These are phyloP conservation scores for Paralichthys olivaceus DNA, from an alignment of 2,113 vertebrate genomes.

Conservation along the genomic window DNA sequence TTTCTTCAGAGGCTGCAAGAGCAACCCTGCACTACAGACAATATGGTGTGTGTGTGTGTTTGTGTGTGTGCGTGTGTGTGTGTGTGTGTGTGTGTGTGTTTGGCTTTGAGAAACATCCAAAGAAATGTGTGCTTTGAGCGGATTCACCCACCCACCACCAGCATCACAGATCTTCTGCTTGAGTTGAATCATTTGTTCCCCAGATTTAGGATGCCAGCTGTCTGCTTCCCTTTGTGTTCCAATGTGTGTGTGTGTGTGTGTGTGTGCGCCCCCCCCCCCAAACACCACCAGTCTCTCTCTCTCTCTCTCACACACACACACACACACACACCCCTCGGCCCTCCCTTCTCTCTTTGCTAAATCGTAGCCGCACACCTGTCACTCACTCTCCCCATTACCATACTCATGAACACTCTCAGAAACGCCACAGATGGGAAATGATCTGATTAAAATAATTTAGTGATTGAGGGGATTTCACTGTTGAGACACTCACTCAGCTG, in stretches of 20 bases:
- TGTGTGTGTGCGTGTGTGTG: slow-evolving; percentile 7
- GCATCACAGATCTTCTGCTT: slow-evolving; percentile 58
- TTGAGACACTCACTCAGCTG: slow-evolving; percentile 8
- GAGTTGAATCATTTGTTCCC: slow-evolving; percentile 63
- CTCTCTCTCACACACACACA: slow-evolving; percentile 17
- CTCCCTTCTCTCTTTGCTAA: slow-evolving; percentile 57
- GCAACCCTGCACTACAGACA: slow-evolving; percentile 2
- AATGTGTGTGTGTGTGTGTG: slow-evolving; percentile 30
- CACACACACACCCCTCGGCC: slow-evolving; percentile 24
- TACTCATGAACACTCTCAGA: slow-evolving; percentile 54
- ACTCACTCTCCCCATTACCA: slow-evolving; percentile 60
- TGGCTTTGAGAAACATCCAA: slow-evolving; percentile 36
- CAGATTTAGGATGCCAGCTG: slow-evolving; percentile 78
- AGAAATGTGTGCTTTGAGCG: slow-evolving; percentile 54
- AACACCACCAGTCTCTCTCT: neutral
- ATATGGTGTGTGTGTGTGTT: neutral
- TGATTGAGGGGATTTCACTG: slow-evolving; percentile 59
- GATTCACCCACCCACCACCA: slow-evolving; percentile 4
- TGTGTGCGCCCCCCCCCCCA: neutral
- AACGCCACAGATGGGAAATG: slow-evolving; percentile 68
- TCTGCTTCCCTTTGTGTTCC: slow-evolving; percentile 72
- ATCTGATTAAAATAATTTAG: slow-evolving; percentile 75
- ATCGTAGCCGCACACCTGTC: slow-evolving; percentile 69
- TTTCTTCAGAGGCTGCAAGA: slow-evolving; percentile 31
- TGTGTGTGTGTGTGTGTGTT: slow-evolving; percentile 8